Evolutionary conservation across 2,797 vertebrate genomes (phyloP).

Genomic region (Carcharodon carcharias): DNA sequence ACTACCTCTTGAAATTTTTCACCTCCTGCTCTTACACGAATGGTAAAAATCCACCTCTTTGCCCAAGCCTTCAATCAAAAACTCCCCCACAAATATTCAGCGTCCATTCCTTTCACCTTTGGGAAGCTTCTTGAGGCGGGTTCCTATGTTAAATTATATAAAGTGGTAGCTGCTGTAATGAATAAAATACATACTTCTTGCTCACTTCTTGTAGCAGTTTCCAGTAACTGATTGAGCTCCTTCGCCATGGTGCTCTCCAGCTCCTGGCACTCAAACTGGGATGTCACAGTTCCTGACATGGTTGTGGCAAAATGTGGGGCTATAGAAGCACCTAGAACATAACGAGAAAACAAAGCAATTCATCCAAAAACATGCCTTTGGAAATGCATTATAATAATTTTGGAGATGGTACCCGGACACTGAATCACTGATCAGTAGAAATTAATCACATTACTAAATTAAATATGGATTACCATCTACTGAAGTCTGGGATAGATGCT

Average conservation of each 20-base stretch:
- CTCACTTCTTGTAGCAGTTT: conserved; percentile 64
- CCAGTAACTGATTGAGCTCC: conserved; percentile 82
- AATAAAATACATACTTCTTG: conserved; percentile 63
- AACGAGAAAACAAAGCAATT: neutral
- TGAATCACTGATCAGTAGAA: neutral
- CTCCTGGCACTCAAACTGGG: conserved; percentile 91
- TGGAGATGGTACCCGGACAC: neutral
- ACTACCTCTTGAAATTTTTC: neutral
- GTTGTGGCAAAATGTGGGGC: conserved; percentile 73
- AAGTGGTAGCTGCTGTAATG: neutral
- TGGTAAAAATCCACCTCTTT: neutral
- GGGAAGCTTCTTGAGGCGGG: too few species aligned
- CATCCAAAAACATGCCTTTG: neutral
- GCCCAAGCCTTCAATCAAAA: neutral
- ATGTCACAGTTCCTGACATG: conserved; percentile 65
- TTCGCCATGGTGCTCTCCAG: conserved; percentile 85
- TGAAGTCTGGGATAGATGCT: neutral
- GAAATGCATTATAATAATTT: neutral
- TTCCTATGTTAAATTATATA: neutral
- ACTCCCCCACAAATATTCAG: neutral
- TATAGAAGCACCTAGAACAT: conserved; percentile 37
- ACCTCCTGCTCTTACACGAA: neutral
- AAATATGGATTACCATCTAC: neutral
- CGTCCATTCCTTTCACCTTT: neutral
- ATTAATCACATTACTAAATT: neutral